Conservation (phyloP, 1,140 invertebrate species). For the Orius insidiosus region DNA sequence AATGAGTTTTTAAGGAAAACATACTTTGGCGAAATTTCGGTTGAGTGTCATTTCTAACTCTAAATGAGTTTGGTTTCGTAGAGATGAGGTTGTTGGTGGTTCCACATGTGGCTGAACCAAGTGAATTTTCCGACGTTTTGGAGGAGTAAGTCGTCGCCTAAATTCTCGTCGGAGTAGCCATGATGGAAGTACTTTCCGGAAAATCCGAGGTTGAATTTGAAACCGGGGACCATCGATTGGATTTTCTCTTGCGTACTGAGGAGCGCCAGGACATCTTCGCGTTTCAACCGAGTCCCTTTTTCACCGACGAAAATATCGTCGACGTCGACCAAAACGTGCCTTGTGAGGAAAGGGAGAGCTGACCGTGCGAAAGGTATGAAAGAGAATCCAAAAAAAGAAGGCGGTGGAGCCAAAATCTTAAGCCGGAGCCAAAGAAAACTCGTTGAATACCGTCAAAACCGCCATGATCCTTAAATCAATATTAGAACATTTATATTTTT, state of each 20-base stretch:
- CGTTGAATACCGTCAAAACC: constrained; percentile 76
- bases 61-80: constrained; percentile 77
- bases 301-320: constrained; percentile 99
- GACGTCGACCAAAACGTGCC: constrained; percentile 90
- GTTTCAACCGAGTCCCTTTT: constrained; percentile 44
- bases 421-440: constrained; percentile 76
- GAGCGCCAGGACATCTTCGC: constrained; percentile 56
- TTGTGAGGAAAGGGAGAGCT: constrained; percentile 69
- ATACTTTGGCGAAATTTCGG: constrained; percentile 75
- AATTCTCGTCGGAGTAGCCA: constrained; percentile 78
- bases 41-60: constrained; percentile 82
- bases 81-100: constrained; percentile 89
- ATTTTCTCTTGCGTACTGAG: constrained; percentile 69
- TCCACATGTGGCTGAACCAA: constrained; percentile 98
- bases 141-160: constrained; percentile 80
- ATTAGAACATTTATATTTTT: constrained; percentile 22
- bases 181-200: constrained; percentile 94
- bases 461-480: constrained; percentile 88
- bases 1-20: not conserved
- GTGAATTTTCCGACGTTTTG: constrained; percentile 38
- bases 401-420: constrained; percentile 86
- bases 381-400: constrained; percentile 85
- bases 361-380: constrained; percentile 78
- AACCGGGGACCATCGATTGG: constrained; percentile 58
- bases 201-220: constrained; percentile 92